These are phyloP conservation scores for Sebastes nivosus DNA, from an alignment of 2,797 vertebrate genomes.

Conservation along the genomic window DNA sequence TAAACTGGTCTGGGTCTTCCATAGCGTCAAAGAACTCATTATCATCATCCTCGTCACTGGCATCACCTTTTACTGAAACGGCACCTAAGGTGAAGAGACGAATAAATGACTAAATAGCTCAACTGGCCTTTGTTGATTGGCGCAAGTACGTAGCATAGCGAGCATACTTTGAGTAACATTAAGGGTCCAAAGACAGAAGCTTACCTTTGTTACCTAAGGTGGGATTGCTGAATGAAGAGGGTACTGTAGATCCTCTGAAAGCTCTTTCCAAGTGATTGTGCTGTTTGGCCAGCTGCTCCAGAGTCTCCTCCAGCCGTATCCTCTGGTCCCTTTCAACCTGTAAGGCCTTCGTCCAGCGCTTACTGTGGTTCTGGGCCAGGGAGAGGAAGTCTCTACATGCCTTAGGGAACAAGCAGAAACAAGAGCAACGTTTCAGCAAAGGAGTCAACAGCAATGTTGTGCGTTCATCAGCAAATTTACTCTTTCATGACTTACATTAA, in stretches of 20 bases:
- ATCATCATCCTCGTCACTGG: conserved; percentile 95
- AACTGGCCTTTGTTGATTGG: not conserved
- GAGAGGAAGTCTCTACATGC: conserved; percentile 93
- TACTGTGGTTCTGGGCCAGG: conserved; percentile 92
- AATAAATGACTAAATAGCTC: not conserved
- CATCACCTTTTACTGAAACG: conserved; percentile 86
- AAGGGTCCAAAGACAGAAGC: not conserved
- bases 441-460: not conserved
- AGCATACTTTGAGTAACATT: not conserved
- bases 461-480: not conserved
- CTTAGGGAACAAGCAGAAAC: conserved; percentile 66
- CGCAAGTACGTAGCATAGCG: fast-evolving
- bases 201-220: conserved; percentile 85
- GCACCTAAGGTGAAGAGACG: conserved; percentile 47
- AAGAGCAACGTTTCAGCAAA: conserved; percentile 4
- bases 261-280: conserved; percentile 96
- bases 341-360: conserved; percentile 95
- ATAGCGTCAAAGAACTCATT: conserved; percentile 95
- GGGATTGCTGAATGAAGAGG: conserved; percentile 78
- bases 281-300: conserved; percentile 97
- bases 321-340: conserved; percentile 93
- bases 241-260: conserved; percentile 93
- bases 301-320: conserved; percentile 93
- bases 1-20: conserved; percentile 90
- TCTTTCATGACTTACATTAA: conserved; percentile 86